Evolutionary conservation across 2,888 invertebrate species (phyloP).

Genomic region (Lasius fuliginosus): DNA sequence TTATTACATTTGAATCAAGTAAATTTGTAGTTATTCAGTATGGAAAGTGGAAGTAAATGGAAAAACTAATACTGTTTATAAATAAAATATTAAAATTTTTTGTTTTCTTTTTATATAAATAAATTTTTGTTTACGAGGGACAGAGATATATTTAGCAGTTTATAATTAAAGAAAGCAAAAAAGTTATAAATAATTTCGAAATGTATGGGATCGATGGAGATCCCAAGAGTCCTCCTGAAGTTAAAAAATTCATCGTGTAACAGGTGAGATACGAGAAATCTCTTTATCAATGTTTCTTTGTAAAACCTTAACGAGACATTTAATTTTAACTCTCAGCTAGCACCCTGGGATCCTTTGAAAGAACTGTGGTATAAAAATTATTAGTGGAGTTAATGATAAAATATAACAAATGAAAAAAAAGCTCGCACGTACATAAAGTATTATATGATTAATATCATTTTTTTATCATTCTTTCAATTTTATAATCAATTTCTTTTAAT

Average conservation of each 20-base stretch:
- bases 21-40: neutral
- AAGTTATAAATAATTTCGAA: neutral
- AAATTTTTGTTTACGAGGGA: neutral
- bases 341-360: neutral
- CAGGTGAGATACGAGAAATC: neutral
- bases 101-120: neutral
- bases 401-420: neutral
- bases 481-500: neutral
- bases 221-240: neutral
- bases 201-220: neutral
- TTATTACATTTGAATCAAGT: neutral
- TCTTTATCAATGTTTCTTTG: neutral
- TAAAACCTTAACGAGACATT: neutral
- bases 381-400: neutral
- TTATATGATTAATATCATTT: neutral
- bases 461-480: neutral
- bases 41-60: neutral
- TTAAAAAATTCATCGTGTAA: neutral
- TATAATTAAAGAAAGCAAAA: neutral
- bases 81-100: neutral
- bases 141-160: neutral
- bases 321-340: neutral
- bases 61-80: neutral
- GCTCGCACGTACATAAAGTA: neutral
- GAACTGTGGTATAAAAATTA: neutral